These are phyloP conservation scores for Pelusios castaneus DNA, from an alignment of 2,113 vertebrate genomes.

Conservation along the genomic window DNA sequence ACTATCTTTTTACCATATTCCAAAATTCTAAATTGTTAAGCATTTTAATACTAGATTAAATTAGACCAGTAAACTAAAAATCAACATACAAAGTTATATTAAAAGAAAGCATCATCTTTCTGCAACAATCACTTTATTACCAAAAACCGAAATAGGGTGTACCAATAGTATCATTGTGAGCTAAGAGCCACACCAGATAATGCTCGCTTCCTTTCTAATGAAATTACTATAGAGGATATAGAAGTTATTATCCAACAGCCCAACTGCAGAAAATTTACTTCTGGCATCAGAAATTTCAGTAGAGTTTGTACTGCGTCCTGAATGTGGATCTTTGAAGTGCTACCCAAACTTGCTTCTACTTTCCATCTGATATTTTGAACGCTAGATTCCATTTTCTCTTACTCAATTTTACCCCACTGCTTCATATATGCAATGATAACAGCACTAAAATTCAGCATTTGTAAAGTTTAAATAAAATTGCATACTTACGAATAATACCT, in stretches of 20 bases:
- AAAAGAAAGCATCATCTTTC: neutral
- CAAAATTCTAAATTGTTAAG: no score
- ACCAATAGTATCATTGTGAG: neutral
- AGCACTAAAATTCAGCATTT: neutral
- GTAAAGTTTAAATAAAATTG: conserved; percentile 10
- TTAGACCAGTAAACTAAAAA: neutral
- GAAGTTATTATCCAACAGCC: neutral
- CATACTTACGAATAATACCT: conserved; percentile 76
- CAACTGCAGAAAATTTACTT: neutral
- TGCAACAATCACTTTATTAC: neutral
- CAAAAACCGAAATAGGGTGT: neutral
- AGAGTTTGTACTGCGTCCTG: neutral
- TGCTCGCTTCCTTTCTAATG: neutral
- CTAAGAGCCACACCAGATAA: neutral
- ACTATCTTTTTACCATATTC: no score
- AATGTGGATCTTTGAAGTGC: neutral
- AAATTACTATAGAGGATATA: neutral
- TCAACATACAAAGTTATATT: neutral
- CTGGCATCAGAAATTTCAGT: neutral
- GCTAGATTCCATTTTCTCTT: neutral
- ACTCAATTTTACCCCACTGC: neutral
- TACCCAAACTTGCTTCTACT: neutral
- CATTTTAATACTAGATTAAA: neutral
- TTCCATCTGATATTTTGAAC: neutral
- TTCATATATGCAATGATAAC: neutral